These are phyloP conservation scores for Collichthys lucidus DNA, from an alignment of 2,113 vertebrate genomes.

Conservation along the genomic window DNA sequence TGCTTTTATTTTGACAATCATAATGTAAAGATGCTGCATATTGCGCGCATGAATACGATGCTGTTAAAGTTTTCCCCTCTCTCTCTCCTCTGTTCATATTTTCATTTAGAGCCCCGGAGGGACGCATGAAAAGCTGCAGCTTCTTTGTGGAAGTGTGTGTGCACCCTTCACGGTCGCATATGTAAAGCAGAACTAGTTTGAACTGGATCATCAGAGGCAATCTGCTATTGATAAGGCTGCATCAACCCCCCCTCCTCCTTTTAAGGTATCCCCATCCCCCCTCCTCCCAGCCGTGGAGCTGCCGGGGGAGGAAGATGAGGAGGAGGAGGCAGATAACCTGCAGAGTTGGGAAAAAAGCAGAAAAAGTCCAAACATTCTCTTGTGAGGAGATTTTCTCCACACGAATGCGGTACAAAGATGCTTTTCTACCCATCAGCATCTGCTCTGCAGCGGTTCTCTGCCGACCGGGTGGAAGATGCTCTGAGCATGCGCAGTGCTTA, in stretches of 20 bases:
- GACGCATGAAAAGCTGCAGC: not conserved
- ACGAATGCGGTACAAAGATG: conserved; percentile 17
- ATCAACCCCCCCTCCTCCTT: conserved; percentile 56
- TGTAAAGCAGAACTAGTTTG: conserved; percentile 79
- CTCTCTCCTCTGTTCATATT: not conserved
- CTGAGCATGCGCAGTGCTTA: conserved; percentile 58
- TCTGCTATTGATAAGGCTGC: conserved; percentile 73
- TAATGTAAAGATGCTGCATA: not conserved
- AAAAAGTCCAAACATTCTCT: not conserved
- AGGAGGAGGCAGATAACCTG: conserved; percentile 27
- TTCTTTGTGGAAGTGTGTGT: not conserved
- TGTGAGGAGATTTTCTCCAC: conserved; percentile 8
- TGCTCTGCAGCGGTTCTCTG: conserved; percentile 40
- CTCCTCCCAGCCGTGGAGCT: conserved; percentile 15
- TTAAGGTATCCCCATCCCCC: conserved; percentile 55
- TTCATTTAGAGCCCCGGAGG: not conserved
- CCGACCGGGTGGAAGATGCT: conserved; percentile 35
- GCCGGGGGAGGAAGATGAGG: not conserved
- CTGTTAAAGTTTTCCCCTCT: not conserved
- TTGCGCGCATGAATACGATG: no score
- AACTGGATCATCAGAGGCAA: conserved; percentile 77
- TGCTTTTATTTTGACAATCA: conserved; percentile 20
- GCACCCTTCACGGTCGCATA: conserved; percentile 13
- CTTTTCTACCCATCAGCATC: conserved; percentile 70
- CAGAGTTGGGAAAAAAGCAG: not conserved